Percentiles rank a stretch among this genome's conserved stretches.
These are phyloP conservation scores for Cottoperca gobio DNA, from an alignment of 2,797 vertebrate genomes.

Conservation along the genomic window DNA sequence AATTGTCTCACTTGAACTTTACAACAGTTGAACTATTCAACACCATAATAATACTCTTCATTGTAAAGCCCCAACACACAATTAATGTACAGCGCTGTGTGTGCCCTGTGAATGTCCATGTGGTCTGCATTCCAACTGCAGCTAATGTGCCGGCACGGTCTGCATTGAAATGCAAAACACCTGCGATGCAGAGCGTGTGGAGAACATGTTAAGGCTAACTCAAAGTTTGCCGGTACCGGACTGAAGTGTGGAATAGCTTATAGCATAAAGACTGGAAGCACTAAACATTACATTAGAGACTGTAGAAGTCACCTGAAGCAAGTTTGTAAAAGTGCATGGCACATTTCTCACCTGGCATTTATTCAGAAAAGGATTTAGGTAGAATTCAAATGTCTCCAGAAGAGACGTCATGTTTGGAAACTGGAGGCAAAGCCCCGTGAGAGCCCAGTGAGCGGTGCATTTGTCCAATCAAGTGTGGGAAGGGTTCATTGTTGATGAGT, in stretches of 20 bases:
- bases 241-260: neutral
- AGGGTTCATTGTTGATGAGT: constrained; percentile 16
- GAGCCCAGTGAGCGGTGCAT: constrained; percentile 6
- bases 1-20: constrained; percentile 67
- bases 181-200: neutral
- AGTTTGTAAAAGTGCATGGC: neutral
- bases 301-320: neutral
- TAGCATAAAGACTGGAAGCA: neutral
- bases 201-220: constrained; percentile 16
- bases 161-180: constrained; percentile 43
- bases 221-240: neutral
- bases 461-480: constrained; percentile 17
- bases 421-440: constrained; percentile 2
- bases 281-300: neutral
- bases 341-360: constrained; percentile 4
- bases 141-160: constrained; percentile 13
- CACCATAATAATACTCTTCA: constrained; percentile 27
- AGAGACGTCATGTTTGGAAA: neutral
- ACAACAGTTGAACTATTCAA: constrained; percentile 48
- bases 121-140: constrained; percentile 30
- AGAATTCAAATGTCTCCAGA: neutral
- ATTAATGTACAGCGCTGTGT: constrained; percentile 49
- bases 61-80: constrained; percentile 47
- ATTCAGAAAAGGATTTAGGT: neutral
- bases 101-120: constrained; percentile 12